phyloP scores from a whole-genome alignment of 2,888 invertebrate species.

The Nysson spinosus region DNA sequence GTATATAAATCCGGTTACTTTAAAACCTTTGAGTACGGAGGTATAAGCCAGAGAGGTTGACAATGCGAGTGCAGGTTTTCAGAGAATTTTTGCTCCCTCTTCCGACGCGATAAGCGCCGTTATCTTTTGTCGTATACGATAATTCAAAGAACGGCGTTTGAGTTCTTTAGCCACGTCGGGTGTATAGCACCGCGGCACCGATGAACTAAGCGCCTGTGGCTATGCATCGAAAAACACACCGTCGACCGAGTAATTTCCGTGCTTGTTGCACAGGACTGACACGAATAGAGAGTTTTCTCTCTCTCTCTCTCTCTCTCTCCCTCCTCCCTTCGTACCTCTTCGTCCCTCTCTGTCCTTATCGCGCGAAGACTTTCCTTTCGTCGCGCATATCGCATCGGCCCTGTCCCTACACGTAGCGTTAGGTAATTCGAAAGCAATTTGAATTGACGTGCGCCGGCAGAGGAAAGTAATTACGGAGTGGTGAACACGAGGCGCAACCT shows the following conservation, averaged over 20 bases:
- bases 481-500: slow-evolving; percentile 56
- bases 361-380: slow-evolving; percentile 15
- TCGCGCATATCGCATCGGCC: slow-evolving; percentile 31
- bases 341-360: neutral
- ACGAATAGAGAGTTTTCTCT: slow-evolving; percentile 18
- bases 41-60: slow-evolving; percentile 16
- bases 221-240: slow-evolving; percentile 40
- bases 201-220: slow-evolving; percentile 41
- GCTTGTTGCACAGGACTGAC: slow-evolving; percentile 46
- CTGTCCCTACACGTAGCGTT: slow-evolving; percentile 45
- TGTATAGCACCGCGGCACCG: slow-evolving; percentile 10
- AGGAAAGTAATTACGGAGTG: slow-evolving; percentile 71
- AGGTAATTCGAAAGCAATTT: slow-evolving; percentile 73
- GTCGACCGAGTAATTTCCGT: slow-evolving; percentile 47
- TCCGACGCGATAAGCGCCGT: slow-evolving; percentile 51
- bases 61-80: slow-evolving; percentile 40
- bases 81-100: slow-evolving; percentile 30
- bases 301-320: neutral
- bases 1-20: slow-evolving; percentile 41
- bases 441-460: slow-evolving; percentile 71
- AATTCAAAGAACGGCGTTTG: slow-evolving; percentile 55
- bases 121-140: slow-evolving; percentile 56
- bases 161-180: slow-evolving; percentile 38
- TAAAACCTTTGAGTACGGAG: slow-evolving; percentile 23
- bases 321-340: neutral